Evolutionary conservation across 2,797 vertebrate species (phyloP), one percentile per base, ranked within the genome.

Genomic region (Micromesistius poutassou): DNA sequence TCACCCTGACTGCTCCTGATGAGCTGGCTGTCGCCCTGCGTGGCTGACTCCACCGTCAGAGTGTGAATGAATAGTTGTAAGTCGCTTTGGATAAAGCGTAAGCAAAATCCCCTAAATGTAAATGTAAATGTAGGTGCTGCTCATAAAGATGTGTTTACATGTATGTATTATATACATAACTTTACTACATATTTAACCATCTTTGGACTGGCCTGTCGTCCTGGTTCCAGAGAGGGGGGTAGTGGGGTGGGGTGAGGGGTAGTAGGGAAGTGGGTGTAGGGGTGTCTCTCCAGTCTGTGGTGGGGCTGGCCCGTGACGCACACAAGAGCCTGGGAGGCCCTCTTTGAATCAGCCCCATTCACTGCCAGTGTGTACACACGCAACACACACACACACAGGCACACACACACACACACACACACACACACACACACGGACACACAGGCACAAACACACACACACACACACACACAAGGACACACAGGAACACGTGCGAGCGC

Each of bases 331-430:
- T 81, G 81, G 87, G 90, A 88, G 88, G 88, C 89, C 90, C 76
- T 5, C 76, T 83, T 81, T 91, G 89, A 92, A 91, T 93, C 90
- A 85, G 86, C 74, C 85, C 88, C 84, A 90, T 93, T 92, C 90
- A 92, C 89, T 75, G 85, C 77, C 80, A 14, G 81, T 84, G 82
- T 84, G 84, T 80, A 85, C 78, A 83, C 78, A 68, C 42, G 74
- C 74, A 71, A 42, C 38, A 38, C 74, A 38, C 50, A 68, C 62
- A 10, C 10, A n/a, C 31, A 28, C 75, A 22, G 4, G 33, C 31
- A 28, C 75, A 30, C 83, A 79, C 82, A 22, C 28, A 36, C 30
- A 30, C 71, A 38, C 2, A 87, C 87, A 89, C 86, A 82, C 81
- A 80, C 82, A 82, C 88, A 87, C 84, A 82, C 81, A 86, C 89